Percentiles rank a stretch among this genome's conserved stretches.
These are phyloP conservation scores for Xylophagus ater DNA, from an alignment of 2,888 invertebrate species.

Conservation along the genomic window DNA sequence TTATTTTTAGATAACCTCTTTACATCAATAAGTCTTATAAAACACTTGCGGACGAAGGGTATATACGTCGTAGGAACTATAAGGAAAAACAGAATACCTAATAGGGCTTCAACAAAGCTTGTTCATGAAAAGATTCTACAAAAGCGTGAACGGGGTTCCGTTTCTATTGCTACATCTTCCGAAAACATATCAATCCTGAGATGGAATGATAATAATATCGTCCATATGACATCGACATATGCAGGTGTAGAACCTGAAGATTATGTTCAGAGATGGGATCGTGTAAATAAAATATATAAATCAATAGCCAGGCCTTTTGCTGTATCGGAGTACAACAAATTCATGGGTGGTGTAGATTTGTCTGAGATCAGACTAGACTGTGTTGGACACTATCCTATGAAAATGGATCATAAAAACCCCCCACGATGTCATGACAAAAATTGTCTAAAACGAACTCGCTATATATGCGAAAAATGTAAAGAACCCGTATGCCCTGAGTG, in stretches of 20 bases:
- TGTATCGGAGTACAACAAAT: constrained; percentile 4
- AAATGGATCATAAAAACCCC: no score
- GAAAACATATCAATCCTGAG: constrained; percentile 4
- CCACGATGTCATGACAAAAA: no score
- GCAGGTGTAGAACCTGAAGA: neutral
- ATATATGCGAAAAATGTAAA: no score
- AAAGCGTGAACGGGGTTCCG: constrained; percentile 3
- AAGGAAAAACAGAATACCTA: constrained; percentile 4
- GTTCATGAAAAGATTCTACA: constrained; percentile 5
- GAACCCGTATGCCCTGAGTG: constrained; percentile 5
- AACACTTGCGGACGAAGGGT: neutral
- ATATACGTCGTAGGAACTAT: constrained; percentile 6
- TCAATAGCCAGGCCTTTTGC: constrained; percentile 4
- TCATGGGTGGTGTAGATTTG: constrained; percentile 7
- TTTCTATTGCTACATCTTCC: constrained; percentile 6
- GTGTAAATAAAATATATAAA: constrained; percentile 1
- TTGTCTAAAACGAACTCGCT: no score
- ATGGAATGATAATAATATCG: constrained; percentile 7
- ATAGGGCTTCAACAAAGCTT: constrained; percentile 3
- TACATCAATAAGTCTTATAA: neutral
- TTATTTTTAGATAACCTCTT: constrained; percentile 4
- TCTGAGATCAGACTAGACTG: no score
- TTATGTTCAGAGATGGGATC: constrained; percentile 1
- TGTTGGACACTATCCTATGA: no score
- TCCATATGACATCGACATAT: constrained; percentile 3